A percentile compares a stretch with the other conserved stretches of the same genome.
These are phyloP conservation scores for Coptodon bakossiorum DNA, from an alignment of 2,113 vertebrate genomes.

Conservation along the genomic window DNA sequence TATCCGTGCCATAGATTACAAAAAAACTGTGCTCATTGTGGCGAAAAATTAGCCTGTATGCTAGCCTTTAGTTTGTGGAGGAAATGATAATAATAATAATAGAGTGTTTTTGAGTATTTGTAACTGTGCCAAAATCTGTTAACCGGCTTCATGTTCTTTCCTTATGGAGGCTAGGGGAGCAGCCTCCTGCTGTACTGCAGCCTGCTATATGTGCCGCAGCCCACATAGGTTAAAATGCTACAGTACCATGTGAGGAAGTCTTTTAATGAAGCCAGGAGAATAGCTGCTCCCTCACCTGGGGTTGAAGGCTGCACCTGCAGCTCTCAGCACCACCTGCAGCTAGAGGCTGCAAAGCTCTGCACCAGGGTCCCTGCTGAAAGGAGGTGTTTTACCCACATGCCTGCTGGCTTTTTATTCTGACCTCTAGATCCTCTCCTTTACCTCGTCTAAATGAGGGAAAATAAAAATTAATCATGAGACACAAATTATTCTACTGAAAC, in stretches of 20 bases:
- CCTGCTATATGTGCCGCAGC: constrained; percentile 6
- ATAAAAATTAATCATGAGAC: neutral
- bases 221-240: constrained; percentile 4
- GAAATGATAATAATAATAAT: neutral
- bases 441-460: neutral
- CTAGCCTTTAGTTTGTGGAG: constrained; percentile 1
- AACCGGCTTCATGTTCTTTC: constrained; percentile 23
- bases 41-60: constrained; percentile 1
- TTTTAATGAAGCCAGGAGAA: constrained; percentile 40
- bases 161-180: constrained; percentile 2
- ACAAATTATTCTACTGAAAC: neutral
- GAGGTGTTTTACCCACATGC: neutral
- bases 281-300: constrained; percentile 20
- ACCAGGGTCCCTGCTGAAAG: neutral
- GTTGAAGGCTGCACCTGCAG: neutral
- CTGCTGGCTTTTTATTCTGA: neutral
- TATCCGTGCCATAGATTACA: neutral
- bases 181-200: neutral
- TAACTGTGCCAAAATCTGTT: constrained; percentile 5
- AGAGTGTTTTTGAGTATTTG: neutral
- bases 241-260: neutral
- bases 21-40: neutral
- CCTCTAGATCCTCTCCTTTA: neutral
- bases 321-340: neutral
- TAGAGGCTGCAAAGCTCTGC: neutral